Evolutionary conservation across 2,888 invertebrate genomes (phyloP), one percentile per base, ranked within the genome.

Genomic region (Lepidochrysops patricia): DNA sequence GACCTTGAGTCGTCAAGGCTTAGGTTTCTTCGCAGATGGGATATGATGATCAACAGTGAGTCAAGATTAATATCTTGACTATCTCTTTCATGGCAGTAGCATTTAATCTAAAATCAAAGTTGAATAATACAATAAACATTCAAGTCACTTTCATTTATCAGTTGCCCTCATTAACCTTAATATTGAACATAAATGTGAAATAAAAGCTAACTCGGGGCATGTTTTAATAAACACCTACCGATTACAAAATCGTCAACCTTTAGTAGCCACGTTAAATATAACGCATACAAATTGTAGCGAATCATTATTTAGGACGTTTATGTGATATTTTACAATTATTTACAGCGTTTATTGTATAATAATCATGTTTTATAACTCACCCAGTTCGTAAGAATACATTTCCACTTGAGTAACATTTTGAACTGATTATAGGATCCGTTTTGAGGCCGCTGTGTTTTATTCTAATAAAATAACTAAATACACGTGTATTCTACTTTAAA

Each of bases 351-450:
- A 19, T 12, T 15, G 25, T 32, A 57, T 48, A 52, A 29, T 34
- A 50, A 35, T 52, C 32, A 49, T 26, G 29, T 12, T 57, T 57
- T 61, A 60, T n/a, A 13, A 66, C 79, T 76, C 76, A 88, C 89
- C 89, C 89, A 89, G 70, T 87, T 87, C 62, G 69, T 73, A 61
- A 89, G 73, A 67, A 89, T 86, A 63, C 57, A 70, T 74, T 84
- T 87, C 89, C 89, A 89, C 73, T 83, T 85, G 57, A 74, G 74
- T 67, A 84, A 73, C 87, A 87, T 85, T 69, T 64, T 80, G 67
- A 52, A 59, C 29, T 29, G 12, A 19, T 23, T 23, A 6, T 9
- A 19, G 3, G 9, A 9, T 9, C 7, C 4, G 43, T 43, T 23
- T 19, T 43, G 19, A 23, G 23, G 43, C 19, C 43, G 43, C 9